These are phyloP conservation scores for Sarcophaga bullata DNA, from an alignment of 1,140 invertebrate species.

Conservation along the genomic window DNA sequence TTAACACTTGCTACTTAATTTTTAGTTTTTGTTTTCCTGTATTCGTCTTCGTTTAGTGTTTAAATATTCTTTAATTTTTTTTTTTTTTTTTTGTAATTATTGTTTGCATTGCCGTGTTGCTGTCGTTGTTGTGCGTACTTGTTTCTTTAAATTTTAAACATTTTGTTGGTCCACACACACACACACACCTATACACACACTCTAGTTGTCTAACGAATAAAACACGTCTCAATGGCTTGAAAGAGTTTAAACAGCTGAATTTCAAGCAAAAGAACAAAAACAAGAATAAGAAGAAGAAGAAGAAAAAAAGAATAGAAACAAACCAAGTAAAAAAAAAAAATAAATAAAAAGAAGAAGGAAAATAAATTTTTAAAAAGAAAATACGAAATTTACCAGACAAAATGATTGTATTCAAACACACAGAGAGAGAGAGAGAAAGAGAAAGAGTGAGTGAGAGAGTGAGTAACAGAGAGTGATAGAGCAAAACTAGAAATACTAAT, in stretches of 20 bases:
- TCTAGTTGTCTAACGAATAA: background rate
- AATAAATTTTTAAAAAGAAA: background rate
- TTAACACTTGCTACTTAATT: too few relatives aligned
- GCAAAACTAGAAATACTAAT: background rate
- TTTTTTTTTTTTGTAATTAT: too few relatives aligned
- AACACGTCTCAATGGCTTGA: slow-evolving; percentile 13
- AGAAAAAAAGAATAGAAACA: background rate
- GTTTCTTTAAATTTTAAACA: background rate
- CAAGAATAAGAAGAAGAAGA: background rate
- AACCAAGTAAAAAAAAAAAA: background rate
- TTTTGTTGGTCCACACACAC: background rate
- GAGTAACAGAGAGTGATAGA: background rate
- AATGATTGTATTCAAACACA: background rate
- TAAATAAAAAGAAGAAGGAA: background rate
- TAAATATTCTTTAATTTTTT: too few relatives aligned
- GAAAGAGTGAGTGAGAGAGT: background rate
- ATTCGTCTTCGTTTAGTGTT: too few relatives aligned
- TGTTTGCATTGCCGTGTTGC: too few relatives aligned
- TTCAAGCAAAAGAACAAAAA: background rate
- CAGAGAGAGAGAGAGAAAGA: background rate
- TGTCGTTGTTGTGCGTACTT: background rate
- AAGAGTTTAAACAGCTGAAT: slow-evolving; percentile 5
- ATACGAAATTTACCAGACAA: background rate
- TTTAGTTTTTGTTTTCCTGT: too few relatives aligned
- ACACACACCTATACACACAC: background rate